Base-by-base conservation (phyloP, 2,888 invertebrate genomes). In the Neuroscelio doddi region DNA sequence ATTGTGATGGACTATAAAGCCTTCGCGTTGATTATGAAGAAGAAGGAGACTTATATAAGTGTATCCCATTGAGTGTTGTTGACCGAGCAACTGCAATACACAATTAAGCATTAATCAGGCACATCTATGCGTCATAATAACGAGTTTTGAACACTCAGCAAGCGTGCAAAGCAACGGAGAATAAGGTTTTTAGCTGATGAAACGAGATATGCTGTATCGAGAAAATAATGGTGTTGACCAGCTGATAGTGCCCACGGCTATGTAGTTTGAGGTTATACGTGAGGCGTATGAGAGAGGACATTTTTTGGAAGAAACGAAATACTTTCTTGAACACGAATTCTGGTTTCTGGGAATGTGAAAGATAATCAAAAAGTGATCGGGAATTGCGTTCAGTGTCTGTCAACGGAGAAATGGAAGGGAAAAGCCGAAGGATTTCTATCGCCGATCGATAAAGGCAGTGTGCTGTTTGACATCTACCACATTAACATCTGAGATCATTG, bases 401-500 rank as follows among this genome's bases (percentile, higher is more conserved):
- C 75, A 24, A 59, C 64, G 1, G 66, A 66, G 27, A 50, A 51
- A n/a, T 77, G 76, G 62, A n/a, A 15, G 21, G 76, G 76, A 3
- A 79, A 73, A 42, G 39, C 63, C 30, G 76, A 79, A 65, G 73
- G 77, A 27, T 70, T 71, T 3, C 50, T 80, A 1, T 45, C 72
- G 47, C 55, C 72, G 0, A 68, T 79, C 1, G 49, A 63, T 1
- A 80, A 80, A 49, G 77, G 71, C 14, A 69, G 65, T 3, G 24
- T 16, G 1, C 80, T 77, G 3, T 46, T 80, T 0, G 51, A 74
- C 17, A 78, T 74, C 0, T 75, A 73, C 42, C 81, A 81, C 52
- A 50, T 77, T 1, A 80, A 81, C 78, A 79, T 56, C 30, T 80
- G 12, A 76, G 79, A 32, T 80, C 80, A 5, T 45, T 81, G 39